Evolutionary conservation across 1,140 invertebrate genomes (phyloP), one percentile per base, ranked within the genome.

Genomic region (Cydia pomonella): DNA sequence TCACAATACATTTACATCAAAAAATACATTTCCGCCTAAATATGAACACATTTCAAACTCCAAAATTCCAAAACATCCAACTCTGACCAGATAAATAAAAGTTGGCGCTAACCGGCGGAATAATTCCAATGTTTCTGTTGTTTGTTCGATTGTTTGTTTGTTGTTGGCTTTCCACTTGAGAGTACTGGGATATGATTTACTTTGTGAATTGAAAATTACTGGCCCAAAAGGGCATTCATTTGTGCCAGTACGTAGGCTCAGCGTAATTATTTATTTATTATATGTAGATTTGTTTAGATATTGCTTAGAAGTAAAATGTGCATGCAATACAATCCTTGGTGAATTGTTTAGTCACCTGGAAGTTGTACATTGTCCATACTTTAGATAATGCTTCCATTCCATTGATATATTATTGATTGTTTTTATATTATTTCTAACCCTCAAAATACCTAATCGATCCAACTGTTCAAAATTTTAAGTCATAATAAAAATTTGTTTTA

Each of bases 71-170:
- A 27, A 10, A 1, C 12, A 27, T 16, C 10, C 9, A 66, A 66
- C 63, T 66, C 27, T 33, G 21, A 25, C 21, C 23, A 27, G 33
- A 66, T 66, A 33, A 33, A 66, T 33, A 63, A 66, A 66, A 66
- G 63, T 66, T 66, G 5, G 13, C 23, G 25, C 16, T 66, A 29
- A 29, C 10, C 63, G 13, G 63, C 63, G 13, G 63, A 29, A 66
- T 66, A 66, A 66, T 66, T n/a, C 27, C 10, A 1, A 66, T 66
- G 63, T 66, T 44, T 44, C 41, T 44, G 41, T 44, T 44, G 41
- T 44, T 44, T 13, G 41, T 63, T 63, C n/a, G 18, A 13, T 16
- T 18, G 13, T 33, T 27, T 66, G 27, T 66, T 66, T 66, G 63
- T 66, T 66, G 29, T 66, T 33, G 23, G 63, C 3, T 23, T 23